Evolutionary conservation across 2,888 invertebrate genomes (phyloP).

Genomic region (Cosmopolites sordidus): DNA sequence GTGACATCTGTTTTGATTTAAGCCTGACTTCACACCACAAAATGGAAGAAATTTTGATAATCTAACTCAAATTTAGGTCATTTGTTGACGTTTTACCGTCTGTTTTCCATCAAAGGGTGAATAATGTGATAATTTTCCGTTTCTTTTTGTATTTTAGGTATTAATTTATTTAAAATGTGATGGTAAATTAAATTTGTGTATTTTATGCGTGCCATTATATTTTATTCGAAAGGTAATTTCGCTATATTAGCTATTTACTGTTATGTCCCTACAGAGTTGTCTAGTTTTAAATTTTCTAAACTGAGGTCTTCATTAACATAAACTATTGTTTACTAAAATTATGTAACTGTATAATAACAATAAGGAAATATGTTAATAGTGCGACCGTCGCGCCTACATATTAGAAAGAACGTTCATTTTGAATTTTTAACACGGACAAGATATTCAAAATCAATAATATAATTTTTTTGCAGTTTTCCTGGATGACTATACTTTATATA

Average conservation of each 20-base stretch:
- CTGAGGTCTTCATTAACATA: constrained; percentile 2
- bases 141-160: neutral
- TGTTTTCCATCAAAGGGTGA: constrained; percentile 12
- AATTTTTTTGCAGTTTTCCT: neutral
- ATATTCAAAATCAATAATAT: neutral
- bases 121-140: constrained; percentile 16
- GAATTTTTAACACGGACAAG: constrained; percentile 7
- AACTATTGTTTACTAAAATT: constrained; percentile 13
- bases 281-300: neutral
- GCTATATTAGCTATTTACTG: too few relatives aligned
- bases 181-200: constrained; percentile 1
- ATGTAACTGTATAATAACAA: constrained; percentile 13
- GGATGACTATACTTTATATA: neutral
- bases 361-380: constrained; percentile 5
- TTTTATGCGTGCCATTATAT: constrained; percentile 10
- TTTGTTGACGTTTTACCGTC: constrained; percentile 28
- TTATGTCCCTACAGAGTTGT: too few relatives aligned
- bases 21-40: neutral
- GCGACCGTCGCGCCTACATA: constrained; percentile 6
- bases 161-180: neutral
- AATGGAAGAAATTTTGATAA: neutral
- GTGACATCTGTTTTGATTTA: too few relatives aligned
- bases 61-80: constrained; percentile 15
- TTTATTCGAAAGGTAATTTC: neutral
- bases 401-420: neutral